Percentiles rank a stretch among this genome's conserved stretches.
Conservation (phyloP, 2,113 vertebrate species). For the Myrmecophaga tridactyla region DNA sequence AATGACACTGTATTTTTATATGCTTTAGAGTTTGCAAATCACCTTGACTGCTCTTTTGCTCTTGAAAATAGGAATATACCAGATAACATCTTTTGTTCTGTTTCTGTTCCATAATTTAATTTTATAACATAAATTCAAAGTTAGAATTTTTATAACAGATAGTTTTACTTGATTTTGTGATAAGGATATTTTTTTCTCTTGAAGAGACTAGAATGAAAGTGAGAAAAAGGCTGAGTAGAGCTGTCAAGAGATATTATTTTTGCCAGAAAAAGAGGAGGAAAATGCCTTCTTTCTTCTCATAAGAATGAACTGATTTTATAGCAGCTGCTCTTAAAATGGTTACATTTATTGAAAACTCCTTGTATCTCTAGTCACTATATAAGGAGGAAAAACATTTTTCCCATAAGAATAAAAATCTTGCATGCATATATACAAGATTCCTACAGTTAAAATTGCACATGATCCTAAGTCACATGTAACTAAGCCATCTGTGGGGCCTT, state of each 20-base stretch:
- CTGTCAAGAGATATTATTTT: slow-evolving; percentile 49
- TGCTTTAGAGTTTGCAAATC: slow-evolving; percentile 27
- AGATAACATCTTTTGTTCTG: slow-evolving; percentile 11
- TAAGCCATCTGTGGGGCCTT: background rate
- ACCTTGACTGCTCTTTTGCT: slow-evolving; percentile 7
- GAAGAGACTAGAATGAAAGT: slow-evolving; percentile 20
- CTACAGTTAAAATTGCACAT: background rate
- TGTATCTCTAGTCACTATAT: background rate
- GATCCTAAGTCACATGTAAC: background rate
- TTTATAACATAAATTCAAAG: slow-evolving; percentile 47
- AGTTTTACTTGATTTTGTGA: slow-evolving; percentile 55
- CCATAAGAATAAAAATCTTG: background rate
- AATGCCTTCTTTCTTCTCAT: background rate
- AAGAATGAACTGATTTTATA: slow-evolving; percentile 21
- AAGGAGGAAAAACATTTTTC: background rate
- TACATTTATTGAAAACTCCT: slow-evolving; percentile 38
- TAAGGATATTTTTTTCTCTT: slow-evolving; percentile 47
- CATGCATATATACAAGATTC: accelerated
- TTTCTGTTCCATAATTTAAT: slow-evolving; percentile 58
- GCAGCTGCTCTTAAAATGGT: slow-evolving; percentile 6
- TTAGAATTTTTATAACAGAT: slow-evolving; percentile 18
- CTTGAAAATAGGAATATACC: slow-evolving; percentile 20
- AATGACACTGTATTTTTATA: background rate
- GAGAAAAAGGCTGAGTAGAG: slow-evolving; percentile 17
- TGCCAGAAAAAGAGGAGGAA: background rate